phyloP scores from a whole-genome alignment of 2,797 vertebrate species.

The Clarias platycephalus region DNA sequence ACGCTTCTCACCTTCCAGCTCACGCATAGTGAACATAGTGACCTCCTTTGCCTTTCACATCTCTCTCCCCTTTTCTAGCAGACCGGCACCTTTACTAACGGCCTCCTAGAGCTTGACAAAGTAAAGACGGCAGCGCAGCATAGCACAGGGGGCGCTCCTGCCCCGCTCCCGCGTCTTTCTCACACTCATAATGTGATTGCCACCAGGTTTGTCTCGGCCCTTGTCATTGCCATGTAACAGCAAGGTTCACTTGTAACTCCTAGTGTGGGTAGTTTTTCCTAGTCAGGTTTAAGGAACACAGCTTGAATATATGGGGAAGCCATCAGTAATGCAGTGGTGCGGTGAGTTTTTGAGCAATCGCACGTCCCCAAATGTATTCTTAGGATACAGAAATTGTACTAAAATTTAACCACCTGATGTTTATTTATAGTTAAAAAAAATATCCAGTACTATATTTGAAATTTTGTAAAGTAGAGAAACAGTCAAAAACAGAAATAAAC shows the following conservation, averaged over 20 bases:
- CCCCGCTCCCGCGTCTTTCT: conserved; percentile 66
- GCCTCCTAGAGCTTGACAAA: conserved; percentile 75
- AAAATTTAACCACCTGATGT: too few relatives aligned
- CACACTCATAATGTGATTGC: conserved; percentile 70
- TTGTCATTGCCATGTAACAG: background rate
- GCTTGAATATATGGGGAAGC: background rate
- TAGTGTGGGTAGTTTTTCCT: background rate
- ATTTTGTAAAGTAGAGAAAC: too few relatives aligned
- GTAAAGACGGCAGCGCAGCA: conserved; percentile 70
- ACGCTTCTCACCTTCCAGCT: background rate
- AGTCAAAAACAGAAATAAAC: too few relatives aligned
- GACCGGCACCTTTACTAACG: conserved; percentile 79
- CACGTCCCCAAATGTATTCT: too few relatives aligned
- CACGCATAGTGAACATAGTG: conserved; percentile 8
- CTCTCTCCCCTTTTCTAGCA: conserved; percentile 67
- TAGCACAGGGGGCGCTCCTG: conserved; percentile 64
- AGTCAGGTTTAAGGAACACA: background rate
- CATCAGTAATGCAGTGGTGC: too few relatives aligned
- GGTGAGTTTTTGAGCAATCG: too few relatives aligned
- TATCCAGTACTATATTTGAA: too few relatives aligned
- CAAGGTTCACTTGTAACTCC: background rate
- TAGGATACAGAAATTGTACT: too few relatives aligned
- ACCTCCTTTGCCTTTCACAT: conserved; percentile 51
- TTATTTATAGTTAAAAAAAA: too few relatives aligned
- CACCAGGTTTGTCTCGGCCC: conserved; percentile 71